Evolutionary conservation across 1,140 invertebrate species (phyloP).

Genomic region (Nautilus pompilius): DNA sequence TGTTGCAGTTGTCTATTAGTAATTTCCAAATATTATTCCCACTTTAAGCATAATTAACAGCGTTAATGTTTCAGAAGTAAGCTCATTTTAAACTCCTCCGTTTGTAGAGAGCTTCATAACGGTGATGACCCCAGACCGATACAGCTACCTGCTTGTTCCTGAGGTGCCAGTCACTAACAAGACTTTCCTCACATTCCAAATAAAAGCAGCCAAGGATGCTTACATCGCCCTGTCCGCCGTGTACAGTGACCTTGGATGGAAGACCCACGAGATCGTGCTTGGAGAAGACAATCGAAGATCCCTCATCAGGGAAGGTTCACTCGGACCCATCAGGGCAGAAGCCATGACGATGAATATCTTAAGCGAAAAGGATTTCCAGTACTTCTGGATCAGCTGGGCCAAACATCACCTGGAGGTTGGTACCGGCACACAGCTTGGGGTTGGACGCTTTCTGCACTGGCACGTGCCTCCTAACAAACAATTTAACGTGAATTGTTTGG

Average conservation of each 20-base stretch:
- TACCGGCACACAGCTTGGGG: slow-evolving; percentile 38
- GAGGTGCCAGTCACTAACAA: slow-evolving; percentile 48
- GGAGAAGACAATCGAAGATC: slow-evolving; percentile 43
- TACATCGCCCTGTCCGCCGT: slow-evolving; percentile 45
- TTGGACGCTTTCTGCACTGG: slow-evolving; percentile 41
- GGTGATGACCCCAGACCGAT: slow-evolving; percentile 45
- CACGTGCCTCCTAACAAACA: slow-evolving; percentile 38
- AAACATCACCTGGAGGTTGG: slow-evolving; percentile 41
- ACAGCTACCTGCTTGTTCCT: slow-evolving; percentile 46
- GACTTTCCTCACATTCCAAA: slow-evolving; percentile 46
- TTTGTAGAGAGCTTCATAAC: slow-evolving; percentile 48
- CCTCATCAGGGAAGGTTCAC: slow-evolving; percentile 36
- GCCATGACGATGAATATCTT: slow-evolving; percentile 40
- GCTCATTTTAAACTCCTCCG: too few species aligned
- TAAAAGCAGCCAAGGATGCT: slow-evolving; percentile 44
- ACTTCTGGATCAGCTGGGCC: slow-evolving; percentile 49
- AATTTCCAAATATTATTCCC: too few species aligned
- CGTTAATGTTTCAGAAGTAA: too few species aligned
- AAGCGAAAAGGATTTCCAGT: slow-evolving; percentile 35
- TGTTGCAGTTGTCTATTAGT: too few species aligned
- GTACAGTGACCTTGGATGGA: slow-evolving; percentile 47
- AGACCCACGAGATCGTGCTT: slow-evolving; percentile 46
- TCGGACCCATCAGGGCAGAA: slow-evolving; percentile 34
- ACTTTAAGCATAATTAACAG: too few species aligned
- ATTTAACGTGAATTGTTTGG: slow-evolving; percentile 46